Evolutionary conservation across 2,888 invertebrate genomes (phyloP).

Genomic region (Hofmannophila pseudospretella): DNA sequence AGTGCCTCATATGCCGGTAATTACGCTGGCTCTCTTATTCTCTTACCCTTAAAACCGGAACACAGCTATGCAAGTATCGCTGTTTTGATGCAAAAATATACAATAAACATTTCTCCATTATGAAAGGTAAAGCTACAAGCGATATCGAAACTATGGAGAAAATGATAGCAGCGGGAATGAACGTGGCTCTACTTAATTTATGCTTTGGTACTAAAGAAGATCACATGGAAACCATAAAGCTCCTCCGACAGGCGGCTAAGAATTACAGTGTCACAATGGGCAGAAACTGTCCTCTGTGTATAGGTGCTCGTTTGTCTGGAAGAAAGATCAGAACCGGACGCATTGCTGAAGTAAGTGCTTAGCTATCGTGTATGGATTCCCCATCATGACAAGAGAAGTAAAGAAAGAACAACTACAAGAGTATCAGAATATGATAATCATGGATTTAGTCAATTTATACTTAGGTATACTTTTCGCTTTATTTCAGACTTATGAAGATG

Average conservation of each 20-base stretch:
- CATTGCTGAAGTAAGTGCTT: slow-evolving; percentile 82
- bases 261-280: slow-evolving; percentile 80
- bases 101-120: too few species aligned
- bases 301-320: slow-evolving; percentile 91
- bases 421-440: too few species aligned
- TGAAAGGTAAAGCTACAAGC: slow-evolving; percentile 49
- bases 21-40: too few species aligned
- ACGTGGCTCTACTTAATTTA: slow-evolving; percentile 65
- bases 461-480: too few species aligned
- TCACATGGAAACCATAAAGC: slow-evolving; percentile 57
- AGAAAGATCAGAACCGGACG: slow-evolving; percentile 93
- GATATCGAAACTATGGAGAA: slow-evolving; percentile 55
- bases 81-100: too few species aligned
- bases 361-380: too few species aligned
- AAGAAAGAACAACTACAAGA: too few species aligned
- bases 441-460: too few species aligned
- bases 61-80: too few species aligned
- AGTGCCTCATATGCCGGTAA: too few species aligned
- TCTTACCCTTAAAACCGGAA: too few species aligned
- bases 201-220: slow-evolving; percentile 56
- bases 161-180: slow-evolving; percentile 75
- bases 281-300: slow-evolving; percentile 84
- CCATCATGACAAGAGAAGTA: too few species aligned
- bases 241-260: slow-evolving; percentile 59
- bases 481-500: slow-evolving; percentile 45